These are phyloP conservation scores for Drosophila hydei DNA, from an alignment of 1,140 invertebrate species.

Conservation along the genomic window DNA sequence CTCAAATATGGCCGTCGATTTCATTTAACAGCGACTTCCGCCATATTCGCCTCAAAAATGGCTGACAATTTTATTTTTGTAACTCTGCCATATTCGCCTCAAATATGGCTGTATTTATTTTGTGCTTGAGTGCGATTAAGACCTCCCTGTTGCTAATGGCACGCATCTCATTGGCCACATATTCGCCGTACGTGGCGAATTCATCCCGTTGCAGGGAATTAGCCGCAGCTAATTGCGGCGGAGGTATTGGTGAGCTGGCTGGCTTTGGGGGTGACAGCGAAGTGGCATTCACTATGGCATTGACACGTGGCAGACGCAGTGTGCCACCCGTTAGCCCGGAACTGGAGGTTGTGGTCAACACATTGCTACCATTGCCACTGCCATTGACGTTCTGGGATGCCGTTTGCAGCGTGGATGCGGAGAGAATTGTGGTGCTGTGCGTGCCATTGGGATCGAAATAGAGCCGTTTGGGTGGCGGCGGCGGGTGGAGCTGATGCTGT, in stretches of 20 bases:
- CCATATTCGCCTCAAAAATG: too few species aligned
- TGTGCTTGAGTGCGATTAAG: conserved; percentile 78
- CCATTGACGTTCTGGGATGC: conserved; percentile 38
- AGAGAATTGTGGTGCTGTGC: conserved; percentile 55
- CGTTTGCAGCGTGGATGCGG: conserved; percentile 44
- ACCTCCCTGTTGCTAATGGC: conserved; percentile 71
- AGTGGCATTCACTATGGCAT: conserved; percentile 40
- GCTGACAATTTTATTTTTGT: conserved; percentile 60
- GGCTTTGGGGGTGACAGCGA: conserved; percentile 46
- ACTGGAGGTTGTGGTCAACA: conserved; percentile 20
- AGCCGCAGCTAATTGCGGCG: conserved; percentile 5
- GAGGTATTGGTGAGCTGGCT: conserved; percentile 46
- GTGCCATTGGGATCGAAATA: conserved; percentile 59
- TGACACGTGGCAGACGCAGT: conserved; percentile 55
- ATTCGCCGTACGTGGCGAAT: conserved; percentile 77
- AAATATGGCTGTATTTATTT: conserved; percentile 83
- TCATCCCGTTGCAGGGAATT: conserved; percentile 56
- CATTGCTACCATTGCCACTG: conserved; percentile 44
- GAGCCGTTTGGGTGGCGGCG: conserved; percentile 60
- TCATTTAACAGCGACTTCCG: too few species aligned
- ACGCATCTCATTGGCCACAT: conserved; percentile 81
- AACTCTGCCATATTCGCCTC: conserved; percentile 81
- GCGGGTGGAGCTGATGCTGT: conserved; percentile 56
- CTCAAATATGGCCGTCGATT: too few species aligned
- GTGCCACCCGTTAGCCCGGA: conserved; percentile 22